Evolutionary conservation across 2,797 vertebrate genomes (phyloP), one percentile per base, ranked within the genome.

Genomic region (Lycodopsis pacificus): DNA sequence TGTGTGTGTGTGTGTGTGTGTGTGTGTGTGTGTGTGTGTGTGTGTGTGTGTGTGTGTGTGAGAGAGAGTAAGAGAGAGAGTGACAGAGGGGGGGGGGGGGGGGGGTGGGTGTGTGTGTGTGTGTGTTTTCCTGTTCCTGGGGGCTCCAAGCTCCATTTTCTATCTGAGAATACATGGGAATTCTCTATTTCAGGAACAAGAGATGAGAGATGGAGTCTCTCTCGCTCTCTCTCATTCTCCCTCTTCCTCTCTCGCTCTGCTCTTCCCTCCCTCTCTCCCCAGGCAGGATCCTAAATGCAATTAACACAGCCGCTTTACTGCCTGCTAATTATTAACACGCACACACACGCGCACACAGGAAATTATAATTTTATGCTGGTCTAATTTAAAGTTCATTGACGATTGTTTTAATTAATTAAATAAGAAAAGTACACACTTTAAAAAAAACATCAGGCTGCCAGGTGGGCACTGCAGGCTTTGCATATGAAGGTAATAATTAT

Each of bases 361-460:
- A 87, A 94, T 96, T 92, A 96, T 94, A 95, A 96, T 98, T 97
- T 96, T 95, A 95, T 97, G 95, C 96, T 95, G 94, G 91, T 95
- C 97, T 97, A 97, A 97, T 98, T 99, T 97, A 97, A 96, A 96
- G 95, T 96, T 97, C 95, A 97, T 96, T 96, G 95, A 92, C 90
- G 84, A 93, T 94, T 93, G 90, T 93, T 95, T 95, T 94, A 95
- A 95, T 95, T 94, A 95, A 95, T 95, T 95, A 94, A 95, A 95
- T 95, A 95, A 91, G 90, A 94, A 94, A 93, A 94, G 93, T 91
- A 93, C 91, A 94, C 92, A 86, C 88, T 95, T 91, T 93, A 94
- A 87, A 91, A 30, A 84, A 91, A 84, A 82, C 34, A 74, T 77
- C 56, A 71, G 79, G 79, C 79, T 83, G 86, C 82, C 71, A 86